phyloP scores from a whole-genome alignment of 2,113 vertebrate species.

The Motacilla alba region DNA sequence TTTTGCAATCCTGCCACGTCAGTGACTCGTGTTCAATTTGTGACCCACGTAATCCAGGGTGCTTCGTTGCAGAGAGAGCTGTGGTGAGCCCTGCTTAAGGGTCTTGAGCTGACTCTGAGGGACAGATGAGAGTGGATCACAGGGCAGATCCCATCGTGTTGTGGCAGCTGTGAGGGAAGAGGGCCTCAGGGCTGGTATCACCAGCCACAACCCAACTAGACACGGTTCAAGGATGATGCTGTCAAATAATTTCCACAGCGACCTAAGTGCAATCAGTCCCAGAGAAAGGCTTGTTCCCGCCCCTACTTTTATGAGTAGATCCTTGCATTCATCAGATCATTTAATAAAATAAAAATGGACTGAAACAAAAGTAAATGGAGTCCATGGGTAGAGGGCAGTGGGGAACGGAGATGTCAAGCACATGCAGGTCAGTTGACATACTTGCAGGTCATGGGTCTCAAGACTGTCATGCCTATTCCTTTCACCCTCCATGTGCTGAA shows the following conservation, averaged over 20 bases:
- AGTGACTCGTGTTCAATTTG: background rate
- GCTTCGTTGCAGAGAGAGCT: background rate
- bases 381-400: background rate
- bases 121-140: background rate
- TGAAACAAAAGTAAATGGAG: background rate
- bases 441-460: background rate
- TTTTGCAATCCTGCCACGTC: background rate
- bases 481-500: background rate
- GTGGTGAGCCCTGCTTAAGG: rapidly evolving
- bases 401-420: background rate
- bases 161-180: background rate
- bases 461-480: background rate
- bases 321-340: background rate
- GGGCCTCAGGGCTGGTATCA: background rate
- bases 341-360: background rate
- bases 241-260: background rate
- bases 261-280: background rate
- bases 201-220: background rate
- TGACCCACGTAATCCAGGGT: background rate
- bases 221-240: background rate
- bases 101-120: background rate
- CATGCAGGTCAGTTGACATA: background rate
- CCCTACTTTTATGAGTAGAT: background rate
- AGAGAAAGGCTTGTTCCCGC: background rate
- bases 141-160: rapidly evolving